Base-by-base conservation (phyloP, 2,888 invertebrate species). In the Tubulanus polymorphus region DNA sequence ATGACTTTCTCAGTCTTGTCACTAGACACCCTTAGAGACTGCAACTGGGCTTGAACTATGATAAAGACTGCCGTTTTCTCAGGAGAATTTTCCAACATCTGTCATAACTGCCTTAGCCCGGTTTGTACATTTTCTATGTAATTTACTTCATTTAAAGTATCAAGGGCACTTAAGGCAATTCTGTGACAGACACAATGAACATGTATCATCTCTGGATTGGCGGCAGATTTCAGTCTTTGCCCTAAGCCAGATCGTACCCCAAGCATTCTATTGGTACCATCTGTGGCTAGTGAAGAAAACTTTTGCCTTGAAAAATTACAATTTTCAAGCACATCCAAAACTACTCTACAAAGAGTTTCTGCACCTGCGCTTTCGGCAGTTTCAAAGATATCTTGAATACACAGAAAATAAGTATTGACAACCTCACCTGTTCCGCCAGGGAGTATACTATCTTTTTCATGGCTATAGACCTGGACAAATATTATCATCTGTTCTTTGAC, bases 161-260 rank as follows among this genome's bases (percentile, higher is more conserved):
- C 61, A 26, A 57, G 57, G 37, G 61, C 61, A 3, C 57, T 54
- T 10, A 63, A 50, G 2, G 62, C 62, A n/a, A 62, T 41, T 12
- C 57, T 28, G 53, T 62, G 63, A 30, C 59, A 59, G 12, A 63
- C 49, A 37, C 63, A 63, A 28, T 63, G 63, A 1, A 63, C 51
- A 30, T 51, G 55, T 1, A 63, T 47, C 1, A 63, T 32, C 6
- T 30, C 18, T 28, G 58, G 59, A n/a, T n/a, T n/a, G 25, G 29
- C 50, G 3, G 50, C 30, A 2, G 49, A 12, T 23, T 50, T 54
- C 6, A 63, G 41, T 37, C 48, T 32, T 35, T 59, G 53, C 15
- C 57, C 54, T n/a, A 60, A 60, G 10, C 57, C 59, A 20, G 23
- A 23, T 12, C 37, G 53, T 30, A 55, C 52, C 1, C 63, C 63